Percentiles rank a stretch among this genome's conserved stretches.
These are phyloP conservation scores for Cliona cf. orientalis DNA, from an alignment of 37 sponge, comb jelly and placozoan genomes.

Conservation along the genomic window DNA sequence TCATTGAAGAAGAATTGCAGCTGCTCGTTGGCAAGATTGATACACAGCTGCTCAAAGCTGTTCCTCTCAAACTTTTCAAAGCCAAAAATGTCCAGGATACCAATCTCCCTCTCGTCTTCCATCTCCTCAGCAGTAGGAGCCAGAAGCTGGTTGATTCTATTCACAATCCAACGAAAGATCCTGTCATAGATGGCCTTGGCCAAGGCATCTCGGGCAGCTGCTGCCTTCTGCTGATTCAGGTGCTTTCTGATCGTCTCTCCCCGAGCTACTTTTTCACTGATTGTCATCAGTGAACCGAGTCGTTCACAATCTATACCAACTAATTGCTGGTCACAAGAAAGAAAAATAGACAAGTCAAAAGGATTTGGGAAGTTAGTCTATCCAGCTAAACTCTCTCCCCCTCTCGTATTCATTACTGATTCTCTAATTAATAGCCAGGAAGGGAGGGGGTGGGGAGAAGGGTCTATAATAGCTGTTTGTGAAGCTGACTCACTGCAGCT, in stretches of 20 bases:
- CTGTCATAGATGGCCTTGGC: constrained; percentile 78
- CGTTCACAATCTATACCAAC: constrained; percentile 53
- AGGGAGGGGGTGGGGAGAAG: too few species aligned
- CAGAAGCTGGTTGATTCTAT: constrained; percentile 76
- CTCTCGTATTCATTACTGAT: too few species aligned
- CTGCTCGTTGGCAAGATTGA: constrained; percentile 90
- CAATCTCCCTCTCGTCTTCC: constrained; percentile 67
- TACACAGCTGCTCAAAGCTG: constrained; percentile 88
- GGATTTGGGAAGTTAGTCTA: too few species aligned
- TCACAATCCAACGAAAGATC: constrained; percentile 85
- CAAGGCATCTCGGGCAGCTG: constrained; percentile 78
- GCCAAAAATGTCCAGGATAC: constrained; percentile 91
- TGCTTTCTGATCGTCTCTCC: constrained; percentile 69
- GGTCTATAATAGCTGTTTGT: too few species aligned
- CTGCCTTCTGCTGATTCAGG: constrained; percentile 61
- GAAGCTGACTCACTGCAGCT: constrained; percentile 41
- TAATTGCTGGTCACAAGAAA: too few species aligned
- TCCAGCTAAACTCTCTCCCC: too few species aligned
- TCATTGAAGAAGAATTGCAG: constrained; percentile 90
- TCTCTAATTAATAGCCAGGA: too few species aligned
- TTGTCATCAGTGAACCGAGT: constrained; percentile 60
- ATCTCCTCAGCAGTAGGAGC: constrained; percentile 60
- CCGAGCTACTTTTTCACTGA: constrained; percentile 58
- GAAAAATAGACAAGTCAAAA: too few species aligned
- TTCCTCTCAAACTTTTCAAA: constrained; percentile 86